Base-by-base conservation (phyloP, 2,113 vertebrate species). In the Pseudopodoces humilis region DNA sequence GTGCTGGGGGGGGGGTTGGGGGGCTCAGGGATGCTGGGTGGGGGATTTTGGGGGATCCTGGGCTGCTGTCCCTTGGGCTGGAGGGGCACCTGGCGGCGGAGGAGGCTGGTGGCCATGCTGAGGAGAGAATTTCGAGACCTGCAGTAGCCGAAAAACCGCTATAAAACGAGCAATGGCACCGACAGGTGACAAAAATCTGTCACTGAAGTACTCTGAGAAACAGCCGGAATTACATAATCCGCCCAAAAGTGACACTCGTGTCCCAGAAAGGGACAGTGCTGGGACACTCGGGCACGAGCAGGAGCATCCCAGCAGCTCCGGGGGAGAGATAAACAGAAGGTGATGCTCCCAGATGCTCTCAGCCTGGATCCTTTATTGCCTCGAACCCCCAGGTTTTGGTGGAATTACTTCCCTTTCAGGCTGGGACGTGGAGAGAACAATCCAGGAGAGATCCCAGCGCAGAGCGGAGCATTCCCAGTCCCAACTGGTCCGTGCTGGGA, bases 381-480 rank as follows among this genome's bases (percentile, higher is more conserved):
- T 27, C 56, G 44, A 27, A 20, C 4, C 46, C 7, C 7, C 39
- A 3, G 17, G 18, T 44, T 44, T 74, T 22, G 65, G 33, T 30
- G 70, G 20, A 62, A 67, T 31, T 0, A 3, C 3, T 58, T 55
- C 64, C 75, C 59, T 0, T 13, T 7, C 3, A 0, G 63, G 9
- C 15, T 74, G 82, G 59, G 31, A 31, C 5, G 6, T 0, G 9
- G 55, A 44, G 24, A 16, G 41, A 21, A 25, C 11, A 20, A 56
- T 30, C 28, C 41, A 0, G 1, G 35, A 20, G 58, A 9, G 41
- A 28, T 12, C 4, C 2, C 15, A 52, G n/a, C 13, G 27, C 53
- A 3, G 50, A 28, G n/a, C 1, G 6, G 46, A 11, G 30, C 41
- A 16, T 33, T 33, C 9, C 47, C 59, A 13, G 30, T 22, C 17